Conservation (phyloP, 2,797 vertebrate species). For the Odontamblyopus rebecca region DNA sequence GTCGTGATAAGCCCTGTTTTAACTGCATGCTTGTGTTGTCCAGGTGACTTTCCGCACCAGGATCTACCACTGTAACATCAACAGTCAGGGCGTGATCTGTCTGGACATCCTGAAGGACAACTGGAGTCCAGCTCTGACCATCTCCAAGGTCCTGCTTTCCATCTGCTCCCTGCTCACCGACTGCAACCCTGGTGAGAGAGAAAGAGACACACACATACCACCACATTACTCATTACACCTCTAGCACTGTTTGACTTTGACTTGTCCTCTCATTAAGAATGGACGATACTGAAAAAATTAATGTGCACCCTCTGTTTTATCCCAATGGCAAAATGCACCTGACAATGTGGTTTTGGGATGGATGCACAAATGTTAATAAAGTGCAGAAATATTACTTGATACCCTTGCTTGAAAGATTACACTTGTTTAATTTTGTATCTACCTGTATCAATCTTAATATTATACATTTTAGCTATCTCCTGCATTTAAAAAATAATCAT, state of each 20-base stretch:
- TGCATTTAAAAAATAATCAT: too few relatives aligned
- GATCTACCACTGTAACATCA: slow-evolving; percentile 86
- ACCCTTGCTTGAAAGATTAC: too few relatives aligned
- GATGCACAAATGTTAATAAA: too few relatives aligned
- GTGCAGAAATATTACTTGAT: too few relatives aligned
- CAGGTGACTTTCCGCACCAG: slow-evolving; percentile 47
- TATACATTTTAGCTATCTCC: too few relatives aligned
- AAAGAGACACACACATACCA: slow-evolving; percentile 19
- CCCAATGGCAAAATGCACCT: background rate
- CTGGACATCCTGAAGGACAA: slow-evolving; percentile 79
- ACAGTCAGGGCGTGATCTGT: slow-evolving; percentile 86
- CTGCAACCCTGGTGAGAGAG: slow-evolving; percentile 87
- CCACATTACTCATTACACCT: background rate
- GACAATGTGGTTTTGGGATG: background rate
- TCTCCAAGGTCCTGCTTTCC: slow-evolving; percentile 90
- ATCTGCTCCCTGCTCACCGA: slow-evolving; percentile 92
- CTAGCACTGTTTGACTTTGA: background rate
- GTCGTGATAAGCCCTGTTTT: background rate
- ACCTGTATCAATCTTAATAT: too few relatives aligned
- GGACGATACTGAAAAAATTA: background rate
- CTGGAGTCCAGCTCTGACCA: slow-evolving; percentile 87
- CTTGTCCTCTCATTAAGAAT: background rate
- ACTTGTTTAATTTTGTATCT: too few relatives aligned
- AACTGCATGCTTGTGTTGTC: background rate
- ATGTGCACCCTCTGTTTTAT: background rate